Base-by-base conservation (phyloP, 1,140 invertebrate genomes). In the Chelonus insularis region DNA sequence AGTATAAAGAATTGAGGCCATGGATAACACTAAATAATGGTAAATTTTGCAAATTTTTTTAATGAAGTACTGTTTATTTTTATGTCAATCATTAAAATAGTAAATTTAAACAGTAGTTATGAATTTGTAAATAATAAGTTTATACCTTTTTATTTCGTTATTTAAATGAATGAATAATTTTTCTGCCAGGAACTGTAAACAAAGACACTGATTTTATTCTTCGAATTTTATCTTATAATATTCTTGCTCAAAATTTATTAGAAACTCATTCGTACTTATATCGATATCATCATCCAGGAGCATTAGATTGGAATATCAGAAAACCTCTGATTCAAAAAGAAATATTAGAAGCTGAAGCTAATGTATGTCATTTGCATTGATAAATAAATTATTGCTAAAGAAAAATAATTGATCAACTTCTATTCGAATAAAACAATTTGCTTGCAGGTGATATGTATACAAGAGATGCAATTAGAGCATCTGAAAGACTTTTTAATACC, bases 391-490 rank as follows among this genome's bases (percentile, higher is more conserved):
- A n/a, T n/a, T n/a, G n/a, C n/a, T n/a, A n/a, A n/a, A n/a, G 20
- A 60, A 18, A 62, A 41, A 21, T 21, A 43, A 60, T 14, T 29
- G 25, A 48, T 29, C 57, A 58, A 21, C 41, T 36, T 14, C 37
- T 14, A 20, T 36, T n/a, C n/a, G n/a, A n/a, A n/a, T 41, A 16
- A 72, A 65, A 58, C 39, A 32, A 21, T 12, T 60, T 37, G 72
- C 59, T 66, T 81, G 37, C 73, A 92, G 90, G 86, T 94, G 56
- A 71, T 95, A 64, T 92, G 91, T 77, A 79, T 94, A 8, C 93
- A 95, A 86, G 93, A 97, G 85, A 89, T 97, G 60, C 89, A 96
- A 82, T 80, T 84, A n/a, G 83, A 87, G 16, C 89, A 95, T 78
- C 81, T 91, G 37, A 65, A 84, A 18, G 80, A 83, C 41, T 88